Percentiles rank a stretch among this genome's conserved stretches.
These are phyloP conservation scores for Papilio polytes DNA, from an alignment of 1,140 invertebrate species.

Conservation along the genomic window DNA sequence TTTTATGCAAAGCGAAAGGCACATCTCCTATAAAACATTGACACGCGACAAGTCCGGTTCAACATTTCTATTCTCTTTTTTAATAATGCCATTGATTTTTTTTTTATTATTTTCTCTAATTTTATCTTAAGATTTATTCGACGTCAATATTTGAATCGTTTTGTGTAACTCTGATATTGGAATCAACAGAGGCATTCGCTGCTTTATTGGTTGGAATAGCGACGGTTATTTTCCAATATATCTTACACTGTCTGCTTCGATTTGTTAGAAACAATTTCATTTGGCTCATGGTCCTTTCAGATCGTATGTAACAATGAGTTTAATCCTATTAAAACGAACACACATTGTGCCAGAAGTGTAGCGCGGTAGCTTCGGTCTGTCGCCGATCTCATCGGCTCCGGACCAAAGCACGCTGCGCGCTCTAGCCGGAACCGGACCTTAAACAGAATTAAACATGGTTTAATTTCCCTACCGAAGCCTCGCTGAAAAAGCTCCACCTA, in stretches of 20 bases:
- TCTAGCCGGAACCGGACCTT: constrained; percentile 80
- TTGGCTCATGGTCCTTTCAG: constrained; percentile 75
- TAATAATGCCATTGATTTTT: background rate
- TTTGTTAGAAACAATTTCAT: constrained; percentile 78
- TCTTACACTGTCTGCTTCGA: constrained; percentile 61
- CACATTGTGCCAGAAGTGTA: constrained; percentile 82
- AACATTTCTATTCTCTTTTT: background rate
- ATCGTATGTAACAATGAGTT: constrained; percentile 82
- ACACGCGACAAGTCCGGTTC: too few relatives aligned
- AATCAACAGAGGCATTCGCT: constrained; percentile 15
- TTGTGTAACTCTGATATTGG: constrained; percentile 17
- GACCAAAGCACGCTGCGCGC: constrained; percentile 49
- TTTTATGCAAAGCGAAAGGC: too few relatives aligned
- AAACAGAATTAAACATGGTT: constrained; percentile 83
- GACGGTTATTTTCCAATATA: constrained; percentile 37
- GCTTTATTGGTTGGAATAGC: constrained; percentile 45
- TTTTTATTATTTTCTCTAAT: background rate
- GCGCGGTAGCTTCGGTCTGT: constrained; percentile 80
- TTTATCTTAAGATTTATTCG: background rate
- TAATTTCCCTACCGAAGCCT: constrained; percentile 75
- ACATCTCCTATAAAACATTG: too few relatives aligned
- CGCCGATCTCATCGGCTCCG: constrained; percentile 70
- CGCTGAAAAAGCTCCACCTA: constrained; percentile 77
- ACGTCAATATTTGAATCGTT: constrained; percentile 21
- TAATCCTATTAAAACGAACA: constrained; percentile 82